Percentiles rank a stretch among this genome's conserved stretches.
Evolutionary conservation across 2,888 invertebrate genomes (phyloP).

Genomic region (Mythimna loreyi): DNA sequence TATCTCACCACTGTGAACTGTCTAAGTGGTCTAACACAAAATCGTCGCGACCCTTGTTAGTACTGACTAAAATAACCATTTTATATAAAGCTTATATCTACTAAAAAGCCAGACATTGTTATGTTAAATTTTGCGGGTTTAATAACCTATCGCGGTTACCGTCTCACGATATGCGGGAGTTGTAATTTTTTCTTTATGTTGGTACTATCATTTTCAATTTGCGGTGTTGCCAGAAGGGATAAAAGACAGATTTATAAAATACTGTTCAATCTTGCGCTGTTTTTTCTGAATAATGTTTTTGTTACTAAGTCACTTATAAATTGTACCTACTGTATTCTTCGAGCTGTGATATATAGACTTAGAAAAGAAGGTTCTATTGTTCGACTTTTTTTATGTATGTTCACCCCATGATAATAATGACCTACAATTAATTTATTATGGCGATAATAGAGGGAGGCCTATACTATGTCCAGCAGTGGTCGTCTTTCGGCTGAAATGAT

Average conservation of each 20-base stretch:
- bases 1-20: neutral
- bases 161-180: neutral
- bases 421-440: too few species aligned
- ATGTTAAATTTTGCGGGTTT: neutral
- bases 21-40: neutral
- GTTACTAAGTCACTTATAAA: neutral
- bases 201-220: slow-evolving; percentile 17
- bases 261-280: neutral
- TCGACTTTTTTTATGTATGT: too few species aligned
- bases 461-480: too few species aligned
- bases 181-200: slow-evolving; percentile 5
- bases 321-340: too few species aligned
- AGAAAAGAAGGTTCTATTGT: too few species aligned
- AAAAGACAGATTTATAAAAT: neutral
- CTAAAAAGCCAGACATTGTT: neutral
- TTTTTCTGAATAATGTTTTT: neutral
- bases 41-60: neutral
- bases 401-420: too few species aligned
- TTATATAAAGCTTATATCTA: slow-evolving; percentile 14
- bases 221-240: neutral
- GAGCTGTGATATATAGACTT: too few species aligned
- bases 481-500: too few species aligned
- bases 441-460: too few species aligned
- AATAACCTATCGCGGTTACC: neutral
- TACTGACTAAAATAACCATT: neutral